A percentile compares a stretch with the other conserved stretches of the same genome.
phyloP scores from a whole-genome alignment of 2,888 invertebrate species.

The Tupiocoris notatus region DNA sequence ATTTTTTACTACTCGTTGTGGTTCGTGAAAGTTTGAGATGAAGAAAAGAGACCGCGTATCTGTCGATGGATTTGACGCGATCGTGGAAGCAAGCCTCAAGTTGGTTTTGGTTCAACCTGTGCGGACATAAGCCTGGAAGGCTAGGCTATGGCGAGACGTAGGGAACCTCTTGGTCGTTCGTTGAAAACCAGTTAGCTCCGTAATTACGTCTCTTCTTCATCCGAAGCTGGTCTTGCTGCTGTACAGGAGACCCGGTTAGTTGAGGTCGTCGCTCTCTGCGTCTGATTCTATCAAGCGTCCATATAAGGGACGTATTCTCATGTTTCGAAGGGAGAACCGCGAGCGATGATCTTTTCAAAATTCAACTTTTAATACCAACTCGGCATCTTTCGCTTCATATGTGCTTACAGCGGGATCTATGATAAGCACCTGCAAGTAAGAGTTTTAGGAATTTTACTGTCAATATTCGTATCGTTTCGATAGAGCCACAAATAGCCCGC shows the following conservation, averaged over 20 bases:
- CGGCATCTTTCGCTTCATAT: too few species aligned
- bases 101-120: too few species aligned
- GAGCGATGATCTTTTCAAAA: neutral
- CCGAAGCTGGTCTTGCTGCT: neutral
- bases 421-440: too few species aligned
- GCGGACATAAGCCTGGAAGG: neutral
- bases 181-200: neutral
- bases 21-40: neutral
- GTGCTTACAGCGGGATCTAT: too few species aligned
- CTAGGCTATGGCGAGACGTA: neutral
- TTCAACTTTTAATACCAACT: neutral
- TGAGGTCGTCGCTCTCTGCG: conserved; percentile 1
- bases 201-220: conserved; percentile 11
- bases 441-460: too few species aligned
- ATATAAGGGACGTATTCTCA: neutral
- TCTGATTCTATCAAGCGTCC: conserved; percentile 1
- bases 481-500: too few species aligned
- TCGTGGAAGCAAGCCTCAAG: too few species aligned
- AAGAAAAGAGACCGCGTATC: neutral
- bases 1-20: neutral
- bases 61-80: neutral
- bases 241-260: conserved; percentile 1
- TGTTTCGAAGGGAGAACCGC: neutral
- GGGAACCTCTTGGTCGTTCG: neutral
- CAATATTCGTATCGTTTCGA: too few species aligned